phyloP scores from a whole-genome alignment of 2,113 vertebrate genomes.

The Pseudopipra pipra region DNA sequence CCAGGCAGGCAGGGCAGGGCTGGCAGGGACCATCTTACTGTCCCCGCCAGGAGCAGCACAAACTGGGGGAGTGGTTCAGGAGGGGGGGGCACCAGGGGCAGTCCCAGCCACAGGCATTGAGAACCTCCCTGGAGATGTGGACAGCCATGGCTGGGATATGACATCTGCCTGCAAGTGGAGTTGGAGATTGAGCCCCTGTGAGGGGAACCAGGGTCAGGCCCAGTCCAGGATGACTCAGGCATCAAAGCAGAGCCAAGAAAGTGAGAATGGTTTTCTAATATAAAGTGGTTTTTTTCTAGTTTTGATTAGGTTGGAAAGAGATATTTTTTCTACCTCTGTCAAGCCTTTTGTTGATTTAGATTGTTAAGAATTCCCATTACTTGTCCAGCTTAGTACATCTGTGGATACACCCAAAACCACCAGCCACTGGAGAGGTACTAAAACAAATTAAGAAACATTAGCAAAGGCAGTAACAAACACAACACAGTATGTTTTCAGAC shows the following conservation, averaged over 20 bases:
- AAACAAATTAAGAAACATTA: neutral
- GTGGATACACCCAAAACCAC: neutral
- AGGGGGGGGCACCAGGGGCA: fast-evolving
- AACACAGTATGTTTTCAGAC: neutral
- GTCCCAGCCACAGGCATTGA: fast-evolving
- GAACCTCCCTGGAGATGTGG: neutral
- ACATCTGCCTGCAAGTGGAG: neutral
- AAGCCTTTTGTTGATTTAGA: neutral
- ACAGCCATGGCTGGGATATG: neutral
- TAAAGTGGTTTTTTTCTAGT: neutral
- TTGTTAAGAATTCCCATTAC: neutral
- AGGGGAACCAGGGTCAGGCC: neutral
- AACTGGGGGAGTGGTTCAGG: neutral
- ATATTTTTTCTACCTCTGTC: neutral
- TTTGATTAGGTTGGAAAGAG: neutral
- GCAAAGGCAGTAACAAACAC: neutral
- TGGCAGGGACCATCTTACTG: neutral
- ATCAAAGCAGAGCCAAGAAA: neutral
- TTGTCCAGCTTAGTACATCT: neutral
- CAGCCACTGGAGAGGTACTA: neutral
- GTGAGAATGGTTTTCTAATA: neutral
- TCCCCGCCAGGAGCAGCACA: neutral
- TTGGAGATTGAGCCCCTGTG: fast-evolving
- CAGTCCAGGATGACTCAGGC: neutral
- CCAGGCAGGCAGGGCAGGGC: neutral